Conservation (phyloP, 2,113 vertebrate species). For the Takifugu flavidus region DNA sequence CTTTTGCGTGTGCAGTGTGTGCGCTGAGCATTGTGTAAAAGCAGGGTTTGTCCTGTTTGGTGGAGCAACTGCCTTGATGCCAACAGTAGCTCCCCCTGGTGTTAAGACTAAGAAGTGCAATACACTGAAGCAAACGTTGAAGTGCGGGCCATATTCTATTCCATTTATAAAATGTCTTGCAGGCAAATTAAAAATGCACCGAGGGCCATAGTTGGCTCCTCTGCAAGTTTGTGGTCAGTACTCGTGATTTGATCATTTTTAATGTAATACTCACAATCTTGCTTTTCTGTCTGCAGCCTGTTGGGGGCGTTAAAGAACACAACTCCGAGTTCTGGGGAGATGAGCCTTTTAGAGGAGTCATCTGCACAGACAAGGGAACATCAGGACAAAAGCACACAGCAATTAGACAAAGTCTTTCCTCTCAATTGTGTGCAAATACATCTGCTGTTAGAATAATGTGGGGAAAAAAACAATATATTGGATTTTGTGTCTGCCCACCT, state of each 20-base stretch:
- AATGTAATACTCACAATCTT: slow-evolving; percentile 49
- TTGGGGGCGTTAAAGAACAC: slow-evolving; percentile 87
- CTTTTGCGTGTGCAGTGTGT: too few relatives aligned
- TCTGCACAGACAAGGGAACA: slow-evolving; percentile 54
- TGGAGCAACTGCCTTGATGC: too few relatives aligned
- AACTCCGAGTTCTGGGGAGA: slow-evolving; percentile 89
- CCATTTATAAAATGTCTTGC: too few relatives aligned
- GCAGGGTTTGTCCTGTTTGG: too few relatives aligned
- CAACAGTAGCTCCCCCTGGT: too few relatives aligned
- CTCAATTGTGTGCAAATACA: not conserved
- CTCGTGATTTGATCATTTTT: not conserved
- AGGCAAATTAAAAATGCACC: too few relatives aligned
- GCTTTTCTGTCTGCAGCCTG: slow-evolving; percentile 63
- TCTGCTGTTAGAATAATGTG: not conserved
- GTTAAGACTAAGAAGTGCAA: too few relatives aligned
- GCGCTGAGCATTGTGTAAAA: too few relatives aligned
- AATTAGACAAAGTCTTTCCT: not conserved
- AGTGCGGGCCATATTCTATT: too few relatives aligned
- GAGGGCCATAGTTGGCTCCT: too few relatives aligned
- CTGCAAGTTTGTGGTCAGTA: too few relatives aligned
- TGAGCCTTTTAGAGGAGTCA: slow-evolving; percentile 82
- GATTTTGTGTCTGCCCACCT: slow-evolving; percentile 31
- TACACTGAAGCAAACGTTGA: too few relatives aligned
- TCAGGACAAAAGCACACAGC: not conserved
- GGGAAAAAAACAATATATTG: not conserved